Base-by-base conservation (phyloP, 2,888 invertebrate genomes). In the Tribolium freemani region DNA sequence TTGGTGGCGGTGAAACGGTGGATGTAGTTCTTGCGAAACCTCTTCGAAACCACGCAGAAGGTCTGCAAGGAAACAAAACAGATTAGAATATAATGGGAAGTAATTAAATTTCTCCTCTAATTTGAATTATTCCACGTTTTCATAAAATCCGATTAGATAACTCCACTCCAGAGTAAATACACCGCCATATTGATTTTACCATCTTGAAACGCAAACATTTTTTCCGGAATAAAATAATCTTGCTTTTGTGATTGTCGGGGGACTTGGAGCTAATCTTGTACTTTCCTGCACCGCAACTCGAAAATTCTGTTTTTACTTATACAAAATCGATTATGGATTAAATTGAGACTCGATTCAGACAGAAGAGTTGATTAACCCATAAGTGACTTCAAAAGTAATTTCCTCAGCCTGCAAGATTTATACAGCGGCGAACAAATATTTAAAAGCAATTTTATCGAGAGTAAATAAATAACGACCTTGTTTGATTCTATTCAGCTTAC, bases 21-120 rank as follows among this genome's bases (percentile, higher is more conserved):
- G 86, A 98, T 96, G 90, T 96, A 96, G 89, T 96, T 96, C 88
- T 96, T 97, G 75, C 95, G 93, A 88, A 97, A 97, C 83, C 97
- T 91, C 87, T 96, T 96, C 74, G 97, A 96, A 77, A 98, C 96
- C 88, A 98, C 96, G 88, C 97, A 97, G 89, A 98, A 98, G 72
- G 97, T 97, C 97, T 98, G 94, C 8, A 90, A 91, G 79, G 82
- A 78, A 81, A 79, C 76, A 75, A 80, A 60, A 63, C 16, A 30
- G 54, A 31, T 9, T 21, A 56, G n/a, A 38, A 38, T 38, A n/a
- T 38, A n/a, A 38, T 38, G n/a, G 38, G 38, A 8, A 38, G 38
- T 38, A 38, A 26, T 3, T 1, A 26, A 26, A 44, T 21, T 63
- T 45, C 8, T 45, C 3, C 11, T 45, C 11, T 45, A 10, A 31